A percentile compares a stretch with the other conserved stretches of the same genome.
These are phyloP conservation scores for Ctenicera cuprea DNA, from an alignment of 2,888 invertebrate species.

Conservation along the genomic window DNA sequence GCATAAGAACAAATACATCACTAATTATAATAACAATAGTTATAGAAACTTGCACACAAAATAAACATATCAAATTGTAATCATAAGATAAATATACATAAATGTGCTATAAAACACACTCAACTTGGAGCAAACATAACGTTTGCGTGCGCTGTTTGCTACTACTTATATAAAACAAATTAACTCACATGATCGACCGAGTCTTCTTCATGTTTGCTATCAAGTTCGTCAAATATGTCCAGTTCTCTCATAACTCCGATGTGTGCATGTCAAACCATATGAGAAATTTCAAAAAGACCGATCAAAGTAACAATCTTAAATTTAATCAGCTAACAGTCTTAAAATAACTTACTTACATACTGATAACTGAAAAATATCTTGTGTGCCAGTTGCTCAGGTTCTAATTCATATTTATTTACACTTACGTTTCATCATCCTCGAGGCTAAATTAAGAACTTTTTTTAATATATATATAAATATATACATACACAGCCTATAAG, in stretches of 20 bases:
- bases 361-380: slow-evolving; percentile 69
- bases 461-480: slow-evolving; percentile 68
- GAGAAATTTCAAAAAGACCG: slow-evolving; percentile 47
- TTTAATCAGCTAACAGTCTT: slow-evolving; percentile 71
- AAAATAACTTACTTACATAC: slow-evolving; percentile 68
- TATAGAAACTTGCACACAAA: slow-evolving; percentile 69
- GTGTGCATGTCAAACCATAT: slow-evolving; percentile 43
- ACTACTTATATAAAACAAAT: slow-evolving; percentile 60
- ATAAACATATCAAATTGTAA: slow-evolving; percentile 66
- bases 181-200: slow-evolving; percentile 43
- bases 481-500: slow-evolving; percentile 72
- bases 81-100: slow-evolving; percentile 62
- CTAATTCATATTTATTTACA: slow-evolving; percentile 42
- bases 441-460: slow-evolving; percentile 57
- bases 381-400: slow-evolving; percentile 68
- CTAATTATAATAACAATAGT: slow-evolving; percentile 55
- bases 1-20: slow-evolving; percentile 60
- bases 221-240: slow-evolving; percentile 13
- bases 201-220: not conserved
- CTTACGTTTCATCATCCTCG: slow-evolving; percentile 30
- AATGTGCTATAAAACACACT: slow-evolving; percentile 65
- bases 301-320: slow-evolving; percentile 60
- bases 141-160: slow-evolving; percentile 57
- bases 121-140: slow-evolving; percentile 59
- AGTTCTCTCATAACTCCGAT: slow-evolving; percentile 13